Conservation (phyloP, 2,113 vertebrate species). For the Galbula dea region DNA sequence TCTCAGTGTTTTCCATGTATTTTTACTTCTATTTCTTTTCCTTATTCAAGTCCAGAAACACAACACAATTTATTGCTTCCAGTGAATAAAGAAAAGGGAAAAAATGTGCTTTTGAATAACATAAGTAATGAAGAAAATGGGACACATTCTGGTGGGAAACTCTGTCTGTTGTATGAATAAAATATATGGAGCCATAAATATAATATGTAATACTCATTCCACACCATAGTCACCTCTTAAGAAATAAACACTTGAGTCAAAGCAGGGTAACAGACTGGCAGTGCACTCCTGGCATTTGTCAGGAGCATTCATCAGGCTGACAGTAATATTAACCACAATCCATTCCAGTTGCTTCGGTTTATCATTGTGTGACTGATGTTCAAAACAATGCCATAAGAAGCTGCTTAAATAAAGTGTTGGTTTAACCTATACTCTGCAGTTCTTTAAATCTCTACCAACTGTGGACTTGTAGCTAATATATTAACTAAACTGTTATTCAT, state of each 20-base stretch:
- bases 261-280: conserved; percentile 59
- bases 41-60: not conserved
- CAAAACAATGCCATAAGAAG: conserved; percentile 64
- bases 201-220: conserved; percentile 42
- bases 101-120: not conserved
- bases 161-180: conserved; percentile 52
- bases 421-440: conserved; percentile 55
- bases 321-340: conserved; percentile 76
- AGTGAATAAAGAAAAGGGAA: not conserved
- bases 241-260: conserved; percentile 65
- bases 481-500: not conserved
- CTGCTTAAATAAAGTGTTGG: conserved; percentile 66
- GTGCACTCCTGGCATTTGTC: conserved; percentile 63
- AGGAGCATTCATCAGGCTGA: conserved; percentile 62
- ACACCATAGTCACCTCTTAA: conserved; percentile 29
- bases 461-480: not conserved
- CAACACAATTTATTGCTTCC: not conserved
- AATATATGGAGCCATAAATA: conserved; percentile 60
- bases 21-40: not conserved
- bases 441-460: conserved; percentile 16
- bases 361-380: conserved; percentile 71
- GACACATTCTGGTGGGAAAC: conserved; percentile 36
- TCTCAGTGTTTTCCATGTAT: not conserved
- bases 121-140: conserved; percentile 38
- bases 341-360: conserved; percentile 73